A percentile compares a stretch with the other conserved stretches of the same genome.
Conservation (phyloP, 2,113 vertebrate genomes). For the Oceanodroma tethys region DNA sequence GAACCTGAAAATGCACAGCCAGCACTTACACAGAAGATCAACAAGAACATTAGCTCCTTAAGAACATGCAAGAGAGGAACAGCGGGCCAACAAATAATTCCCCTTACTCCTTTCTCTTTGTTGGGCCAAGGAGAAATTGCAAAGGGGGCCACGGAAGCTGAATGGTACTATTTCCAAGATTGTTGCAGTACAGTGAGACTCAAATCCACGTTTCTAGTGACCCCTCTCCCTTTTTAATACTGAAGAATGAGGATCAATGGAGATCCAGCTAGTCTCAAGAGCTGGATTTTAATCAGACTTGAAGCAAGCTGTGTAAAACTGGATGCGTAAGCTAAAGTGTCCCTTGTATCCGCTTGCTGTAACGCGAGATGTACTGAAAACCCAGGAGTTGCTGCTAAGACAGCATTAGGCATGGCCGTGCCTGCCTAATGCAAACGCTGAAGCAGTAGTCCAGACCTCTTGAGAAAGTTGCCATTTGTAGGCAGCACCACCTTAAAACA, state of each 20-base stretch:
- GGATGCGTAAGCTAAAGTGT: neutral
- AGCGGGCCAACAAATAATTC: neutral
- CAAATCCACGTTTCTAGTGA: neutral
- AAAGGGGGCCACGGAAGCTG: neutral
- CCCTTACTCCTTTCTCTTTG: neutral
- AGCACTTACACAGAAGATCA: neutral
- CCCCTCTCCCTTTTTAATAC: neutral
- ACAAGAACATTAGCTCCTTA: neutral
- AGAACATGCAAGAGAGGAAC: neutral
- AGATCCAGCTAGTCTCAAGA: neutral
- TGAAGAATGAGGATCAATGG: neutral
- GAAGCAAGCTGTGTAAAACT: neutral
- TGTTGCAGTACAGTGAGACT: neutral
- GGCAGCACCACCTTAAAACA: neutral
- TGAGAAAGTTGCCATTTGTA: neutral
- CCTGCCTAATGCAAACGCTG: neutral
- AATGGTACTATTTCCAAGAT: neutral
- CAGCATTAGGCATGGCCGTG: fast-evolving
- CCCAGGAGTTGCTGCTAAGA: neutral
- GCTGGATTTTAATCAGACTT: neutral
- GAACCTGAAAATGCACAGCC: neutral
- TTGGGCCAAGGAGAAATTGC: neutral
- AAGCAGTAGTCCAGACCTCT: neutral
- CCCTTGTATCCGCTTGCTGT: neutral
- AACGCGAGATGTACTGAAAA: neutral